phyloP scores from a whole-genome alignment of 2,797 vertebrate species.

The Adrianichthys oophorus region DNA sequence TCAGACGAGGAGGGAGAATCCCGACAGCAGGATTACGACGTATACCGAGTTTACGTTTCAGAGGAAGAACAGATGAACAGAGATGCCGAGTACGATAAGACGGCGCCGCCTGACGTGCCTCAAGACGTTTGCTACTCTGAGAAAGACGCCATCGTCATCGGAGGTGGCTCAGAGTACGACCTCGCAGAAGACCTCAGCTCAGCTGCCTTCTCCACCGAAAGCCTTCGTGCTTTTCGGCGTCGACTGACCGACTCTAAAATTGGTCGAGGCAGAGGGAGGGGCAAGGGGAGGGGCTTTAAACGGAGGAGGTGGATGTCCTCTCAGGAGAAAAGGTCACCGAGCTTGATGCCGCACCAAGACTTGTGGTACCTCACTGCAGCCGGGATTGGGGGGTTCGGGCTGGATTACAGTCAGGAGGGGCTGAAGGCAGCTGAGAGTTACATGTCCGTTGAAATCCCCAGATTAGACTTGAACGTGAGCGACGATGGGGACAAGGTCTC shows the following conservation, averaged over 20 bases:
- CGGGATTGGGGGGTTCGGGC: conserved; percentile 65
- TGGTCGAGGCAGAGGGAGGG: conserved; percentile 55
- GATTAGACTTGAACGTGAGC: conserved; percentile 73
- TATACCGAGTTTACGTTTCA: conserved; percentile 80
- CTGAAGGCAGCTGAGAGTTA: conserved; percentile 66
- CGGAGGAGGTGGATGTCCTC: conserved; percentile 62
- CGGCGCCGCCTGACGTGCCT: conserved; percentile 45
- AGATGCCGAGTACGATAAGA: conserved; percentile 53
- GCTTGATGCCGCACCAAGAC: conserved; percentile 61
- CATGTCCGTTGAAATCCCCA: conserved; percentile 77
- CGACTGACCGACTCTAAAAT: conserved; percentile 56
- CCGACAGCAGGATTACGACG: conserved; percentile 71
- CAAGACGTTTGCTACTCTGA: conserved; percentile 52
- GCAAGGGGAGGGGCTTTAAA: conserved; percentile 73
- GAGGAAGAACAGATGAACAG: conserved; percentile 64
- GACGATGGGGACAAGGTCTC: conserved; percentile 61
- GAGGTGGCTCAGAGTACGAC: conserved; percentile 53
- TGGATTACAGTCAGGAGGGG: conserved; percentile 69
- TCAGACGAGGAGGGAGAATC: conserved; percentile 78
- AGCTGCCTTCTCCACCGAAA: conserved; percentile 40
- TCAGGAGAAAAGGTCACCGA: conserved; percentile 65
- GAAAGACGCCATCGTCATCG: conserved; percentile 45
- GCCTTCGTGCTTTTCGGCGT: conserved; percentile 55
- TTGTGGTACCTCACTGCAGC: conserved; percentile 71
- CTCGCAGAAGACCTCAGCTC: conserved; percentile 47